Percentiles rank a stretch among this genome's conserved stretches.
These are phyloP conservation scores for Thryonomys swinderianus DNA, from an alignment of 2,113 vertebrate species.

Conservation along the genomic window DNA sequence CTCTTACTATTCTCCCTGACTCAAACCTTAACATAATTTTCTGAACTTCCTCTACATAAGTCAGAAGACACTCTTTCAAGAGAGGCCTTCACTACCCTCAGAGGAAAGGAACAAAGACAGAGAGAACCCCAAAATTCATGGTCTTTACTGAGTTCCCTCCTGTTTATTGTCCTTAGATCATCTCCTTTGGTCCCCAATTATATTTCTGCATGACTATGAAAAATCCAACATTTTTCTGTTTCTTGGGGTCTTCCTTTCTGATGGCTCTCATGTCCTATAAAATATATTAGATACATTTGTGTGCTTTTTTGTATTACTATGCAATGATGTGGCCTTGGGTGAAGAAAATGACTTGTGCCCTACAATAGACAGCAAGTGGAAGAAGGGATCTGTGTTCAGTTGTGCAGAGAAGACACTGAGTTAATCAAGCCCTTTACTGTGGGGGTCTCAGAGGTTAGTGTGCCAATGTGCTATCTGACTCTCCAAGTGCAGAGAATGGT, in stretches of 20 bases:
- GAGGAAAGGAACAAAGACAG: neutral
- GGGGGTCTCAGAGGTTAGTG: neutral
- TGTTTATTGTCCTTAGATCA: neutral
- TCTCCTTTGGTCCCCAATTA: neutral
- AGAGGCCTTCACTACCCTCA: neutral
- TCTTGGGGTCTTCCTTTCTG: neutral
- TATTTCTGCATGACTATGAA: neutral
- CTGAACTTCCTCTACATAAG: neutral
- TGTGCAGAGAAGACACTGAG: neutral
- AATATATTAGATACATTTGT: neutral
- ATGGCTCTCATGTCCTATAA: neutral
- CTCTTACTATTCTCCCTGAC: neutral
- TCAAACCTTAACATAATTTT: neutral
- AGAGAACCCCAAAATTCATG: neutral
- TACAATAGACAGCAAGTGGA: neutral
- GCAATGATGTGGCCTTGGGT: neutral
- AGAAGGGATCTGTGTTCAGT: neutral
- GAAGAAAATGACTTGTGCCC: neutral
- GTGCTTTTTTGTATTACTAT: neutral
- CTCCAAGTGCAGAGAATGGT: neutral
- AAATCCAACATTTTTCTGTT: neutral
- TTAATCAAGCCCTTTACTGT: conserved; percentile 14
- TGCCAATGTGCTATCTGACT: neutral
- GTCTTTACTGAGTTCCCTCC: neutral
- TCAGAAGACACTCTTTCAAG: neutral